A percentile compares a stretch with the other conserved stretches of the same genome.
Conservation (phyloP, 2,888 invertebrate species). For the Euproctis similis region DNA sequence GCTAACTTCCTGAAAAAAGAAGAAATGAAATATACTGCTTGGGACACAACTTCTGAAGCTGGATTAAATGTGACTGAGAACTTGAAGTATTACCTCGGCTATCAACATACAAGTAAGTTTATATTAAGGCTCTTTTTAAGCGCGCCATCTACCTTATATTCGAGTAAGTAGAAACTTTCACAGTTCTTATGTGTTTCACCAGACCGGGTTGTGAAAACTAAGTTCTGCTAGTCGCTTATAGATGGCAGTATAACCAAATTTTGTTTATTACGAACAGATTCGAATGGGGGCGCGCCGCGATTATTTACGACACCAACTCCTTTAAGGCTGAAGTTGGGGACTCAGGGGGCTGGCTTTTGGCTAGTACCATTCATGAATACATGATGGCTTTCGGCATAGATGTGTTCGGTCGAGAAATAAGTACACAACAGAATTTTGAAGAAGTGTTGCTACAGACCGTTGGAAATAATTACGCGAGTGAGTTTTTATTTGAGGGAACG, state of each 20-base stretch:
- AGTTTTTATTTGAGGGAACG: conserved; percentile 46
- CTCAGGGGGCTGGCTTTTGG: conserved; percentile 85
- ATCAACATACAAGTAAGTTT: conserved; percentile 82
- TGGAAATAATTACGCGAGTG: conserved; percentile 72
- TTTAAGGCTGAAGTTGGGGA: conserved; percentile 80
- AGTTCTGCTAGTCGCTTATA: conserved; percentile 25
- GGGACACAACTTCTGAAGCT: conserved; percentile 77
- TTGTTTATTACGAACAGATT: conserved; percentile 67
- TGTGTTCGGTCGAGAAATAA: conserved; percentile 51
- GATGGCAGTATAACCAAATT: conserved; percentile 31
- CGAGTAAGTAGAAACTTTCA: no score
- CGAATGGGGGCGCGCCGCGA: conserved; percentile 81
- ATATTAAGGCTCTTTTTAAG: conserved; percentile 2
- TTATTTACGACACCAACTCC: conserved; percentile 85
- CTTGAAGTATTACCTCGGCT: conserved; percentile 79
- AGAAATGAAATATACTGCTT: conserved; percentile 68
- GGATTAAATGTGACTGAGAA: conserved; percentile 76
- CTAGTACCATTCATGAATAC: conserved; percentile 81
- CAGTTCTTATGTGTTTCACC: no score
- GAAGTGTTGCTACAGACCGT: conserved; percentile 68
- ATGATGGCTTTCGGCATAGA: conserved; percentile 49
- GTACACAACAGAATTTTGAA: conserved; percentile 48
- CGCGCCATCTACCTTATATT: conserved; percentile 16
- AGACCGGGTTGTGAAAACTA: conserved; percentile 1
- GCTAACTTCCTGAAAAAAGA: conserved; percentile 74